Conservation (phyloP, 2,113 vertebrate species). For the Heloderma charlesbogerti region DNA sequence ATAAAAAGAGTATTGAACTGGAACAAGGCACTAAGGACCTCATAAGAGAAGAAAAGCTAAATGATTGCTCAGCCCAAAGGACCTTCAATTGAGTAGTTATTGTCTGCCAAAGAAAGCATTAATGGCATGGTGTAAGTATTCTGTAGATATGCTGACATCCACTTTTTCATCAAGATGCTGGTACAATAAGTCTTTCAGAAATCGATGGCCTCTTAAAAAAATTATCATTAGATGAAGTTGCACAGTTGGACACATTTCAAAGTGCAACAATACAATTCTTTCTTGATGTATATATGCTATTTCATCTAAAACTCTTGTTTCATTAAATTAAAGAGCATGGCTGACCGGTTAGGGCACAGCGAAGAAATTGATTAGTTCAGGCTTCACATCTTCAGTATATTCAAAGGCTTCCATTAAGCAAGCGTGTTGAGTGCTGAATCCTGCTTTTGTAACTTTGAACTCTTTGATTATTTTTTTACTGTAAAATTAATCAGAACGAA, state of each 20-base stretch:
- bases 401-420: constrained; percentile 83
- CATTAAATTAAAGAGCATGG: constrained; percentile 88
- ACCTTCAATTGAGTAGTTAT: constrained; percentile 85
- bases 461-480: constrained; percentile 63
- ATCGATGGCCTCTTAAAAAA: constrained; percentile 86
- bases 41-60: constrained; percentile 85
- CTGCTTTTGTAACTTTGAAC: constrained; percentile 73
- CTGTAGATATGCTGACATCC: constrained; percentile 85
- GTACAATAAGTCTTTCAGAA: constrained; percentile 85
- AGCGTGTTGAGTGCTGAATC: constrained; percentile 74
- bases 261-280: constrained; percentile 87
- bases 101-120: constrained; percentile 89
- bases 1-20: constrained; percentile 87
- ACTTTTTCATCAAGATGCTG: constrained; percentile 84
- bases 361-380: constrained; percentile 89
- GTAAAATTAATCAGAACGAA: constrained; percentile 55
- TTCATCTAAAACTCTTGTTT: constrained; percentile 85
- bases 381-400: constrained; percentile 80
- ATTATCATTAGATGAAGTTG: constrained; percentile 88
- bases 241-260: constrained; percentile 87
- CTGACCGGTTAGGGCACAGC: constrained; percentile 79
- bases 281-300: constrained; percentile 85
- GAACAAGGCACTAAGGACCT: constrained; percentile 87
- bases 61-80: constrained; percentile 84
- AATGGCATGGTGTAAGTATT: constrained; percentile 84